Base-by-base conservation (phyloP, 2,888 invertebrate species). In the Helicoverpa assulta region DNA sequence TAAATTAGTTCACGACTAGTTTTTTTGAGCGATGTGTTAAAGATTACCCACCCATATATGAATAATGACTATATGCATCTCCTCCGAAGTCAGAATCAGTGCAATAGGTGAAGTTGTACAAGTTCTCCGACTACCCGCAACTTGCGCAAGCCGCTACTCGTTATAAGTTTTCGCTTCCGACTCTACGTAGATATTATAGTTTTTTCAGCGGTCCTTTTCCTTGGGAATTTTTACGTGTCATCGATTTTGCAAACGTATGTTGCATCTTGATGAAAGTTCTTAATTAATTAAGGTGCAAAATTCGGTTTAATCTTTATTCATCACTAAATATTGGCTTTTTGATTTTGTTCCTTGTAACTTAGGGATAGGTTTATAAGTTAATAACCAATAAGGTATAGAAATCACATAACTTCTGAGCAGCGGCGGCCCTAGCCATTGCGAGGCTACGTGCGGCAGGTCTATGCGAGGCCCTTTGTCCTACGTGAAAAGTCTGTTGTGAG, bases 91-190 rank as follows among this genome's bases (percentile, higher is more conserved):
- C 57, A 40, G 26, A 67, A 63, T 63, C 69, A 37, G 60, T 51
- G 78, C 58, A 40, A 59, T 73, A 76, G 76, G 78, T 82, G 43
- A 74, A 82, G 73, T 81, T 74, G 59, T 19, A 55, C 71, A 67
- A 68, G 37, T 67, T 26, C 50, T 40, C 26, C 50, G 29, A 66
- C 66, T 58, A 52, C 55, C 52, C 62, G 8, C 67, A 68, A 79
- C 62, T 78, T 75, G 16, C 40, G 63, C 67, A 55, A 53, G 69
- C 56, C 54, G 53, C 50, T 40, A 67, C 83, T 82, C 78, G 81
- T 82, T 82, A 82, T 78, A 83, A 82, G 78, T 82, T 83, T 68
- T 56, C 55, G 56, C 73, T 75, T 67, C 71, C 73, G 68, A 56
- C 61, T 67, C 63, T 54, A 53, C 40, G 54, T n/a, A 33, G 7